These are phyloP conservation scores for Diarsia rubi DNA, from an alignment of 2,888 invertebrate species.

Conservation along the genomic window DNA sequence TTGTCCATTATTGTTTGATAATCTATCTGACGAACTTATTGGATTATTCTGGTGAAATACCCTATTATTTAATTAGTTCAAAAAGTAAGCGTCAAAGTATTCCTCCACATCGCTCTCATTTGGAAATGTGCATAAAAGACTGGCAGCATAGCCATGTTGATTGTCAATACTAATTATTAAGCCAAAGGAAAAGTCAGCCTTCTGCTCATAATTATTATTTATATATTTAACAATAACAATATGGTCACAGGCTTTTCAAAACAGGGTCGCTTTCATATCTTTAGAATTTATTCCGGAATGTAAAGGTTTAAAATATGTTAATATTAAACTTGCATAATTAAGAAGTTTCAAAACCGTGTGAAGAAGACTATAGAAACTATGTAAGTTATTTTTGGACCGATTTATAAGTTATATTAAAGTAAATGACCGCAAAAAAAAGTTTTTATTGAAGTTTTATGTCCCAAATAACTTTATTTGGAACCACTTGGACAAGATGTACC, in stretches of 20 bases:
- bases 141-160: neutral
- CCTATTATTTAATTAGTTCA: no score
- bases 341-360: neutral
- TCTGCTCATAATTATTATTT: neutral
- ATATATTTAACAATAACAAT: neutral
- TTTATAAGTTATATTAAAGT: neutral
- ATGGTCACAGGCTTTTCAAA: neutral
- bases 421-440: neutral
- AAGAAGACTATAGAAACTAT: neutral
- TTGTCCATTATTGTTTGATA: no score
- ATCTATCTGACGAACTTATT: no score
- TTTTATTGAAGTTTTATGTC: neutral
- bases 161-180: neutral
- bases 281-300: neutral
- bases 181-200: no score
- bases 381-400: neutral
- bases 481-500: constrained; percentile 25
- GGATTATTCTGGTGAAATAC: no score
- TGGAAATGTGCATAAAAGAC: neutral
- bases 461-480: constrained; percentile 2
- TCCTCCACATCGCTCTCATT: neutral
- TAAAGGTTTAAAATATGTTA: neutral
- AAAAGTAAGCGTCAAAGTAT: neutral
- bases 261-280: neutral
- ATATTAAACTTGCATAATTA: neutral